phyloP scores from a whole-genome alignment of 1,140 invertebrate species.

The Drosophila pandora region DNA sequence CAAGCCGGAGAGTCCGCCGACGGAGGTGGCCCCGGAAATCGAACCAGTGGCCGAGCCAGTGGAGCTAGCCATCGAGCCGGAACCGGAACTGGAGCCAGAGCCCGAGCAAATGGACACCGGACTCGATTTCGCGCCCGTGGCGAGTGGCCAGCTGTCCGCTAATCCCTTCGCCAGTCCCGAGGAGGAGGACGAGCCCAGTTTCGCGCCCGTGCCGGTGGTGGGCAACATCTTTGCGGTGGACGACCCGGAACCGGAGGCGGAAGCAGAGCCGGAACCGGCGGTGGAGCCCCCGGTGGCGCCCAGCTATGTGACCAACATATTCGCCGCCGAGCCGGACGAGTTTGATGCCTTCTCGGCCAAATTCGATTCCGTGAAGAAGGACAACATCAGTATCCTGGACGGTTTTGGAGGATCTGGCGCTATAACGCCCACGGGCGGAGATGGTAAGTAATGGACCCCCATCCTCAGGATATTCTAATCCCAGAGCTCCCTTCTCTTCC shows the following conservation, averaged over 20 bases:
- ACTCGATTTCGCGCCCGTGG: conserved; percentile 69
- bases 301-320: conserved; percentile 74
- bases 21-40: neutral
- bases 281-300: conserved; percentile 29
- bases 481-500: neutral
- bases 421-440: conserved; percentile 75
- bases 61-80: conserved; percentile 61
- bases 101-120: conserved; percentile 81
- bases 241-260: conserved; percentile 51
- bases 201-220: conserved; percentile 51
- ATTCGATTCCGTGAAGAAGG: conserved; percentile 89
- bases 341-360: conserved; percentile 94
- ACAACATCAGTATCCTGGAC: conserved; percentile 84
- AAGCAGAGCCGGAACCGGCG: neutral
- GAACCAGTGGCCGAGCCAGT: conserved; percentile 19
- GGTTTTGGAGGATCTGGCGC: conserved; percentile 84
- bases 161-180: conserved; percentile 85
- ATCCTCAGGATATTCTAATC: no score
- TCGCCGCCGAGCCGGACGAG: conserved; percentile 85
- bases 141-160: conserved; percentile 73
- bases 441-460: conserved; percentile 56
- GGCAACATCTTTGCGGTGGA: conserved; percentile 81
- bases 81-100: conserved; percentile 38
- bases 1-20: neutral
- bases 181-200: conserved; percentile 73